phyloP scores from a whole-genome alignment of 2,797 vertebrate genomes.

The Sciurus vulgaris region DNA sequence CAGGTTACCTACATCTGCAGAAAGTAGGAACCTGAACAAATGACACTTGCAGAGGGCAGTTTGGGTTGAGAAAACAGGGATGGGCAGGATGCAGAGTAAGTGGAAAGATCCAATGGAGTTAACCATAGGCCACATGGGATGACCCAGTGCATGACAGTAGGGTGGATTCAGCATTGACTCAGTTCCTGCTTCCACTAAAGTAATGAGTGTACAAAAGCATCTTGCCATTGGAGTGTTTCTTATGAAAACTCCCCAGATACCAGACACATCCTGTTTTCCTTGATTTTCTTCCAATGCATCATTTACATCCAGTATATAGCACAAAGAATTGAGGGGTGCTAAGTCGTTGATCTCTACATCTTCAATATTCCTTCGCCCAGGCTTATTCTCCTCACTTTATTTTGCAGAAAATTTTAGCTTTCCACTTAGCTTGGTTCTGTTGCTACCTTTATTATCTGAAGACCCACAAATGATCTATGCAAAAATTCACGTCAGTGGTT shows the following conservation, averaged over 20 bases:
- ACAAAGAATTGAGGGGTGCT: background rate
- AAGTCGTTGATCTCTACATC: background rate
- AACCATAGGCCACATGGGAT: accelerated
- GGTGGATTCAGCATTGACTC: background rate
- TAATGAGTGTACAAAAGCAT: background rate
- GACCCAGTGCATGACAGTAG: accelerated
- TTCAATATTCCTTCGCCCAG: background rate
- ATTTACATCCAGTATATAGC: background rate
- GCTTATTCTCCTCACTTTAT: background rate
- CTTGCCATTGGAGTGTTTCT: background rate
- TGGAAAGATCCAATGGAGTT: background rate
- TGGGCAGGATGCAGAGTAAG: background rate
- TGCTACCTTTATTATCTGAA: background rate
- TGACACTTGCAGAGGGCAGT: background rate
- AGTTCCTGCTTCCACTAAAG: background rate
- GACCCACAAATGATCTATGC: background rate
- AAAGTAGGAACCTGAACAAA: background rate
- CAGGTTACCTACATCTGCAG: background rate
- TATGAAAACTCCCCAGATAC: background rate
- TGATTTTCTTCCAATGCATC: background rate
- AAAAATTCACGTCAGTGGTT: accelerated
- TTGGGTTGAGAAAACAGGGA: background rate
- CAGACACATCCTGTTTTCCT: background rate
- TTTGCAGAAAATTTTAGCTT: background rate
- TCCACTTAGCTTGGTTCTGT: background rate